These are phyloP conservation scores for Eupithecia dodoneata DNA, from an alignment of 2,888 invertebrate species.

Conservation along the genomic window DNA sequence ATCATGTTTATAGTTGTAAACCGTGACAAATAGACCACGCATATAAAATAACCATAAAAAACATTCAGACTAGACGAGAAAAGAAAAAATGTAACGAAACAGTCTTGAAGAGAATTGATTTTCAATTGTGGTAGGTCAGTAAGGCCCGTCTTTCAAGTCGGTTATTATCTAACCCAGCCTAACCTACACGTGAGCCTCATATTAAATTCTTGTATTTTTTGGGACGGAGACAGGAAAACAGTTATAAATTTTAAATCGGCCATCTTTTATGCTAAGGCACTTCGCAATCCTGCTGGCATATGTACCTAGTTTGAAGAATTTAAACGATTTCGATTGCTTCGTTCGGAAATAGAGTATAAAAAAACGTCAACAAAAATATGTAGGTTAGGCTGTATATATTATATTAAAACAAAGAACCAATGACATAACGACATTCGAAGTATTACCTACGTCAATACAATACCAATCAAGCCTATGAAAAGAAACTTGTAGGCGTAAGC, in stretches of 20 bases:
- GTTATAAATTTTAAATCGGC: not conserved
- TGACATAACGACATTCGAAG: not conserved
- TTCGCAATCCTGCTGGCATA: not conserved
- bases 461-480: slow-evolving; percentile 2
- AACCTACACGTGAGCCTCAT: not conserved
- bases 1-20: slow-evolving; percentile 7
- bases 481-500: slow-evolving; percentile 8
- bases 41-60: slow-evolving; percentile 12
- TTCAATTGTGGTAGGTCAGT: slow-evolving; percentile 38
- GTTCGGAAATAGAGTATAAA: not conserved
- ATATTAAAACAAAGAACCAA: not conserved
- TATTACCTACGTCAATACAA: slow-evolving; percentile 6
- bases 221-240: not conserved
- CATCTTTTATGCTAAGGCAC: not conserved
- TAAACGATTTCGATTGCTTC: not conserved
- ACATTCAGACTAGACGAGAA: slow-evolving; percentile 1
- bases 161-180: slow-evolving; percentile 4
- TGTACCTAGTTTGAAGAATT: not conserved
- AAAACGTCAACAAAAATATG: not conserved
- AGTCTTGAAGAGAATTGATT: slow-evolving; percentile 24
- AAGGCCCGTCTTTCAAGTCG: slow-evolving; percentile 10
- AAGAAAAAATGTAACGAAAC: slow-evolving; percentile 1
- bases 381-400: not conserved
- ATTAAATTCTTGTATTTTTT: slow-evolving; percentile 1
- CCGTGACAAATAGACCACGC: slow-evolving; percentile 8